Percentiles rank a stretch among this genome's conserved stretches.
These are phyloP conservation scores for Drosophila varians DNA, from an alignment of 1,140 invertebrate species.

Conservation along the genomic window DNA sequence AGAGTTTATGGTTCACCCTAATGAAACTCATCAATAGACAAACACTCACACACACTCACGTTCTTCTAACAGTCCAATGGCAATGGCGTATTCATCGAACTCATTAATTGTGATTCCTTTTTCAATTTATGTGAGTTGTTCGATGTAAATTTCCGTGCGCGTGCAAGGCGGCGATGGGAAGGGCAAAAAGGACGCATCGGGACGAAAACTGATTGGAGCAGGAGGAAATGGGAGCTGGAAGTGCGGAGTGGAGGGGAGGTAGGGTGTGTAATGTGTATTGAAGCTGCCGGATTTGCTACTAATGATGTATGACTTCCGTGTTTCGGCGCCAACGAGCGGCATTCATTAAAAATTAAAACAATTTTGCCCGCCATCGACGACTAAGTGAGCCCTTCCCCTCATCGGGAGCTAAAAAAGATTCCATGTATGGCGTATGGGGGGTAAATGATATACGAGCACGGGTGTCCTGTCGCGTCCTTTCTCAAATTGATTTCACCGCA, in stretches of 20 bases:
- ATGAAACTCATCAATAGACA: background rate
- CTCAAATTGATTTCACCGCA: conserved; percentile 57
- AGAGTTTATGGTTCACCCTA: conserved; percentile 10
- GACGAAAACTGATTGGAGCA: background rate
- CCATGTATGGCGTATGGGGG: background rate
- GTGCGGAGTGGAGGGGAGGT: conserved; percentile 1
- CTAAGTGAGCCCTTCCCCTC: conserved; percentile 12
- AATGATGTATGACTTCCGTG: conserved; percentile 78
- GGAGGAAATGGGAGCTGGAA: background rate
- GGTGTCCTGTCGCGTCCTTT: background rate
- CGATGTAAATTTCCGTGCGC: conserved; percentile 56
- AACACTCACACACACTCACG: conserved; percentile 11
- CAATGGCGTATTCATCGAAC: conserved; percentile 74
- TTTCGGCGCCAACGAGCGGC: conserved; percentile 31
- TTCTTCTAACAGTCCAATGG: conserved; percentile 27
- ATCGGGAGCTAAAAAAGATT: conserved; percentile 18
- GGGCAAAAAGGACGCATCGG: background rate
- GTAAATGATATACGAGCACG: conserved; percentile 11
- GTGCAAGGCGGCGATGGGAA: conserved; percentile 23
- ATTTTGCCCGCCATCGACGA: conserved; percentile 23
- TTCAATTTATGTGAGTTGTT: conserved; percentile 70
- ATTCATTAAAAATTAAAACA: conserved; percentile 79
- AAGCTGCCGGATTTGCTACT: conserved; percentile 76
- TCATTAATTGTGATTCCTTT: conserved; percentile 82
- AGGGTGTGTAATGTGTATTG: conserved; percentile 59